Base-by-base conservation (phyloP, 2,888 invertebrate genomes). In the Ellobium chinense region DNA sequence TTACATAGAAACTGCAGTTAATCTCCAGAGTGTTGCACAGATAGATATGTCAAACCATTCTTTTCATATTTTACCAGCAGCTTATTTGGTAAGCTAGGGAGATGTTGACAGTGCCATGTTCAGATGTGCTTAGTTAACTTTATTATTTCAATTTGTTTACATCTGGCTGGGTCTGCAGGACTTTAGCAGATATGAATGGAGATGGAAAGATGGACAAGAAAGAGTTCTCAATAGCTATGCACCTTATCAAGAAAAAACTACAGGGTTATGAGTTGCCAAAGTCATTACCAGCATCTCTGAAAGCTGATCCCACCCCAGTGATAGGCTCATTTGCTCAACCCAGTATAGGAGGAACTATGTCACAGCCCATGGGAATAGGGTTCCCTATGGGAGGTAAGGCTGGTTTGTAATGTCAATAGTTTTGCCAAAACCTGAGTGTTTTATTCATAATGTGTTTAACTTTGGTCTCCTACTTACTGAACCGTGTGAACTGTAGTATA, bases 201-300 rank as follows among this genome's bases (percentile, higher is more conserved):
- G 93, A 93, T 89, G 93, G 93, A 1, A 91, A 91, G 82, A 92
- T 93, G 92, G 92, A 93, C 87, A 90, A 89, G 85, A 91, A 91
- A 82, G 93, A 93, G 85, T 93, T 93, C 83, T 92, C 92, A 31
- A 92, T 93, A 75, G 93, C 93, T 76, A 92, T 93, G 90, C 91
- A 91, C 83, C 85, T 93, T n/a, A 92, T 93, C 74, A 91, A 91
- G 85, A 94, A 98, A 84, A 98, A 98, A 93, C 94, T 99, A 21
- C 96, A 97, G 77, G 98, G 98, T 3, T 95, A 96, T 89, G 98
- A 98, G 91, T 95, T 99, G 75, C 99, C 99, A 0, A 96, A 96
- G 91, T 94, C 94, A 1, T 94, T 99, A 86, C 99, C 99, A 24
- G 96, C 96, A 3, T 90, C 92, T 18, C 89, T 95, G 74, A 93